These are phyloP conservation scores for Dasypogon diadema DNA, from an alignment of 2,888 invertebrate species.

Conservation along the genomic window DNA sequence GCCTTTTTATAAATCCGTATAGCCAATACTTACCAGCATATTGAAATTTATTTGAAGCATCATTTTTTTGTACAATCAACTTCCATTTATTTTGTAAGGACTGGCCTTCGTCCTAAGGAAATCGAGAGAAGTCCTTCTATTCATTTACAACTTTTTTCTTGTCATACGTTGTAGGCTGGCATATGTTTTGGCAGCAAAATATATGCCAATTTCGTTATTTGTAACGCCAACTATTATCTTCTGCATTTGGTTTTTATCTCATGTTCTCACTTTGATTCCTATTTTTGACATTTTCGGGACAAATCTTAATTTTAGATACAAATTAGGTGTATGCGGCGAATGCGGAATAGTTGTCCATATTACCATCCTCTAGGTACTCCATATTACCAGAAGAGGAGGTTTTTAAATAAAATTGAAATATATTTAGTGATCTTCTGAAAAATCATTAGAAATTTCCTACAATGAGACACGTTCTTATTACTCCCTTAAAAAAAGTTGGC, in stretches of 20 bases:
- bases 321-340: constrained; percentile 12
- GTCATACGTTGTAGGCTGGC: neutral
- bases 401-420: too few species aligned
- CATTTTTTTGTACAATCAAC: constrained; percentile 1
- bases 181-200: neutral
- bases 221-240: neutral
- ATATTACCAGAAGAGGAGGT: neutral
- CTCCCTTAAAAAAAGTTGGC: too few species aligned
- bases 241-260: neutral
- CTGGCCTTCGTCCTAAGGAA: constrained; percentile 29
- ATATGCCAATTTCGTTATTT: neutral
- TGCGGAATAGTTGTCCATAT: constrained; percentile 46
- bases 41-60: neutral
- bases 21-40: neutral
- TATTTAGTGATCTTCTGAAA: too few species aligned
- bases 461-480: too few species aligned
- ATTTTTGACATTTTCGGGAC: constrained; percentile 11
- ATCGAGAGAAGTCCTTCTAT: too few species aligned
- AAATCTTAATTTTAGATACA: neutral
- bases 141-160: too few species aligned
- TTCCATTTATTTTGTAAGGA: constrained; percentile 39
- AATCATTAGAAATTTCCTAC: too few species aligned
- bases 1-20: constrained; percentile 4
- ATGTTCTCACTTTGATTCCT: constrained; percentile 8
- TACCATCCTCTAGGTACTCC: constrained; percentile 41